Base-by-base conservation (phyloP, 2,888 invertebrate genomes). In the Rotaria macrura region DNA sequence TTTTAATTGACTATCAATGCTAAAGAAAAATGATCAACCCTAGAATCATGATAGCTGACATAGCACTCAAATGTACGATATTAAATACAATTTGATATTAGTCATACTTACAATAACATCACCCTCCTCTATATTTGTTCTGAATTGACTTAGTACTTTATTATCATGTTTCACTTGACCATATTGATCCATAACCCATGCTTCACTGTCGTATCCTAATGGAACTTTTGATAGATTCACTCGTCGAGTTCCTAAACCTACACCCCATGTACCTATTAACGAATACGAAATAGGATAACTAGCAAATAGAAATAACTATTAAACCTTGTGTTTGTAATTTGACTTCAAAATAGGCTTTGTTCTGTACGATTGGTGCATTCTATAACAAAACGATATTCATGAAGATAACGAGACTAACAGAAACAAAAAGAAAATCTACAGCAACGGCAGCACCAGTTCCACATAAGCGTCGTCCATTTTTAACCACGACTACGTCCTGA, bases 261-360 rank as follows among this genome's bases (percentile, higher is more conserved):
- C 93, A 3, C 96, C 96, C 98, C 98, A 99, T 55, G 89, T 87
- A 86, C 91, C 91, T 90, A 43, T 23, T 34, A 38, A 23, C 1
- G 1, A 84, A 40, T 4, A 72, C 1, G 2, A 7, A 12, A 5
- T 38, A 17, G 1, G 2, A 38, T n/a, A 12, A 3, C 25, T 23
- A 20, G 20, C 2, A 25, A 38, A 29, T 17, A 23, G 25, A 84
- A 29, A 34, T 23, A 5, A 1, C n/a, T 83, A 25, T 47, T n/a
- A 84, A 87, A 89, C 97, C 97, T 87, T 95, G 94, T 90, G 98
- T 97, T 91, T 98, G 97, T 86, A 99, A 92, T 92, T 98, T 98
- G 12, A 97, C 95, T 92, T 99, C 98, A 91, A 97, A 99, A 91
- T 97, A 99, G 6, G 97, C 95, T 92, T 99, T 99, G 89, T 96